Conservation (phyloP, 1,140 invertebrate species). For the Drosophila varians region DNA sequence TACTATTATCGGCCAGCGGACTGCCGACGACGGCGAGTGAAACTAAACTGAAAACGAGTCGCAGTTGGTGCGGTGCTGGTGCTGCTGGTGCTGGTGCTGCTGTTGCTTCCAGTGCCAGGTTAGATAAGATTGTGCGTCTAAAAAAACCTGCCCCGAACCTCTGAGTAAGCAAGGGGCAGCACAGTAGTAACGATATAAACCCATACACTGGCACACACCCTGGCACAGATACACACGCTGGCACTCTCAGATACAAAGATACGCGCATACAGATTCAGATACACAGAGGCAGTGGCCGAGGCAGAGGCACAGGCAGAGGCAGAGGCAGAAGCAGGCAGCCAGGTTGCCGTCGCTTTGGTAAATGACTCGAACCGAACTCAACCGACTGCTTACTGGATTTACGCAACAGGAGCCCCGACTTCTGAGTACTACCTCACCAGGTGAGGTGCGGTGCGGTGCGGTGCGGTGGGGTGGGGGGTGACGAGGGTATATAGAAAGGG, state of each 20-base stretch:
- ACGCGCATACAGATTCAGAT: constrained; percentile 21
- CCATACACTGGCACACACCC: constrained; percentile 26
- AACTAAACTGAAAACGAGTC: constrained; percentile 67
- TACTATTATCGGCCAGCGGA: constrained; percentile 70
- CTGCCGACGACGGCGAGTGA: constrained; percentile 56
- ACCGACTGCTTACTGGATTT: constrained; percentile 76
- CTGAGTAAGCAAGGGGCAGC: constrained; percentile 46
- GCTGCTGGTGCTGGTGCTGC: constrained; percentile 15
- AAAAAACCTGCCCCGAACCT: constrained; percentile 62
- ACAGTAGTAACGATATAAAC: constrained; percentile 59
- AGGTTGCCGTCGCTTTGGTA: constrained; percentile 61
- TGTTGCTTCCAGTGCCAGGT: constrained; percentile 43
- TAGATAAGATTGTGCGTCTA: constrained; percentile 80
- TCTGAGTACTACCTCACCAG: constrained; percentile 48
- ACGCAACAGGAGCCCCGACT: constrained; percentile 77
- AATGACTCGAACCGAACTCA: constrained; percentile 61
- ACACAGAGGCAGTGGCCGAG: constrained; percentile 7
- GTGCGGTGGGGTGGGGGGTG: too few species aligned
- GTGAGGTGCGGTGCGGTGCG: neutral
- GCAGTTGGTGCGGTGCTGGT: constrained; percentile 51
- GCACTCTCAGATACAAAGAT: constrained; percentile 25
- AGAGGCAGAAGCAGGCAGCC: constrained; percentile 31
- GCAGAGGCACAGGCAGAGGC: constrained; percentile 1
- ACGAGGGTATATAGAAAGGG: neutral
- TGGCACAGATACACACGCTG: constrained; percentile 14